Evolutionary conservation across 2,797 vertebrate genomes (phyloP).

Genomic region (Neosilurus mollespiculum): DNA sequence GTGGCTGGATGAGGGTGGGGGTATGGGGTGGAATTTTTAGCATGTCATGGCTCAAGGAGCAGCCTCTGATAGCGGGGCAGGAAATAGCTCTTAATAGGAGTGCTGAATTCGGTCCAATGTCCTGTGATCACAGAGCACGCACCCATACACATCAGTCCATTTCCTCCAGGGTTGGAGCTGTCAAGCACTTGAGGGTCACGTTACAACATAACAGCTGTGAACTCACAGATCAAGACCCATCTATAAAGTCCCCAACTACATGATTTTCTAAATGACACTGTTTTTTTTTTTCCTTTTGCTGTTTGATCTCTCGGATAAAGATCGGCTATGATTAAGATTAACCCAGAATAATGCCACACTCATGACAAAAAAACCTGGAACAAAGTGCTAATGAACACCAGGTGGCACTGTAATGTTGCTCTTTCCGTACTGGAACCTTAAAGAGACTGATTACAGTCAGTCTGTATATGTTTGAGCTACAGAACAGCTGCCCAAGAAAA

Average conservation of each 20-base stretch:
- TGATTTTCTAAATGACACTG: not conserved
- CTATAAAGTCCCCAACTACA: not conserved
- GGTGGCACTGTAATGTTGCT: slow-evolving; percentile 28
- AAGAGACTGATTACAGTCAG: not conserved
- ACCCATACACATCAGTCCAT: slow-evolving; percentile 17
- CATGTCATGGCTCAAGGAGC: slow-evolving; percentile 63
- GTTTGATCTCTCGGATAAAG: slow-evolving; percentile 28
- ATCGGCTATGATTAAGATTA: not conserved
- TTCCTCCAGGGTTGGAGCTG: slow-evolving; percentile 17
- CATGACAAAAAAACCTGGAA: not conserved
- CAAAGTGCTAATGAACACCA: not conserved
- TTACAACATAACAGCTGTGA: slow-evolving; percentile 29
- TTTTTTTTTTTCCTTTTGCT: not conserved
- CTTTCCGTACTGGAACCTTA: too few species aligned
- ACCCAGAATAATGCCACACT: not conserved
- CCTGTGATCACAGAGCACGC: slow-evolving; percentile 61
- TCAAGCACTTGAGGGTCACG: slow-evolving; percentile 12
- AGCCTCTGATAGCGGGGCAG: slow-evolving; percentile 58
- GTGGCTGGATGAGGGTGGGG: slow-evolving; percentile 17
- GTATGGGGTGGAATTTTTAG: slow-evolving; percentile 42
- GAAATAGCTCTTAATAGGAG: slow-evolving; percentile 61
- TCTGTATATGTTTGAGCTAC: not conserved
- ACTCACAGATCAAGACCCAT: slow-evolving; percentile 22
- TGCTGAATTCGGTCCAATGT: slow-evolving; percentile 63
- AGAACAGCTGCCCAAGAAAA: not conserved